Evolutionary conservation across 2,888 invertebrate species (phyloP).

Genomic region (Mystacides longicornis): DNA sequence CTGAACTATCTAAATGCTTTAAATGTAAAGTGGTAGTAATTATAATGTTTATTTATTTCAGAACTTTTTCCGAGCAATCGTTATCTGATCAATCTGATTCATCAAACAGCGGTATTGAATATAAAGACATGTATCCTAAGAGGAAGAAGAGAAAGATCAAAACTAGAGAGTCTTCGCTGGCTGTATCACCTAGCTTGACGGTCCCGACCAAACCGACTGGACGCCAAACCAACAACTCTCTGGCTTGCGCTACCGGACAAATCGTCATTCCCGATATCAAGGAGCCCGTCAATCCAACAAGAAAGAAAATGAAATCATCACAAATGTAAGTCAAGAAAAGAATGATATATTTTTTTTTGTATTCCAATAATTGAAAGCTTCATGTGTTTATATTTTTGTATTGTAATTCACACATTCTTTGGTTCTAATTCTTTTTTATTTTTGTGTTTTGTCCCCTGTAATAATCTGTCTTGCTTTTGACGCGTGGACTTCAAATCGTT

Average conservation of each 20-base stretch:
- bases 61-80: conserved; percentile 39
- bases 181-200: background rate
- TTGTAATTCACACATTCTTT: no score
- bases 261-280: conserved; percentile 61
- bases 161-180: background rate
- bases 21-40: background rate
- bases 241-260: conserved; percentile 77
- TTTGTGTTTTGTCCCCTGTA: no score
- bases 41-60: conserved; percentile 27
- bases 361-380: no score
- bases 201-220: conserved; percentile 39
- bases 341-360: background rate
- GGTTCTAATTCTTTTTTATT: no score
- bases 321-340: conserved; percentile 51
- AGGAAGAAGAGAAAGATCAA: conserved; percentile 19
- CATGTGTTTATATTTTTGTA: no score
- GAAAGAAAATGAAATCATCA: conserved; percentile 58
- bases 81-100: conserved; percentile 29
- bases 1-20: no score
- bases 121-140: conserved; percentile 12
- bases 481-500: no score
- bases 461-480: no score
- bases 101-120: background rate
- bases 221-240: conserved; percentile 79
- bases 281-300: conserved; percentile 41